Percentiles rank a stretch among this genome's conserved stretches.
phyloP scores from a whole-genome alignment of 2,113 vertebrate species.

The Chascanopsetta lugubris region DNA sequence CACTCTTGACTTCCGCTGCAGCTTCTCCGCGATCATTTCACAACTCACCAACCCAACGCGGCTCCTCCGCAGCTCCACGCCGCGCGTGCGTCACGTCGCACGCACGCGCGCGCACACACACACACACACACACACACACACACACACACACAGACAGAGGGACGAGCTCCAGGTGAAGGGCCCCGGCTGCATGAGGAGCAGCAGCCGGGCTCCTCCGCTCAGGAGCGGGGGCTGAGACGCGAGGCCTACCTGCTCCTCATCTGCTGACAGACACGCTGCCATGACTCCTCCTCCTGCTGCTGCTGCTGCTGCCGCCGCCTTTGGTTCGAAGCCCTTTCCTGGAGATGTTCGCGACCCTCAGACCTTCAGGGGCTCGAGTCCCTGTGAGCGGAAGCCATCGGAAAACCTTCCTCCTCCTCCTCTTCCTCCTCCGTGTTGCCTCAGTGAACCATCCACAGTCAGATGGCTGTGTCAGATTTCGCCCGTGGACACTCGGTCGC shows the following conservation, averaged over 20 bases:
- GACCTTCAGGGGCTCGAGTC: slow-evolving; percentile 41
- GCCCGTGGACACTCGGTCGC: too few species aligned
- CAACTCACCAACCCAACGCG: slow-evolving; percentile 49
- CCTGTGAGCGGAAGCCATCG: slow-evolving; percentile 47
- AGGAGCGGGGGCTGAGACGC: too few species aligned
- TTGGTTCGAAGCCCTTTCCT: too few species aligned
- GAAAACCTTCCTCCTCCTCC: slow-evolving; percentile 13
- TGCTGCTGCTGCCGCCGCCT: too few species aligned
- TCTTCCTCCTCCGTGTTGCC: too few species aligned
- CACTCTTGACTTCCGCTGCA: slow-evolving; percentile 65
- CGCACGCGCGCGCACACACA: slow-evolving; percentile 18
- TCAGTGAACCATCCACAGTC: slow-evolving; percentile 25
- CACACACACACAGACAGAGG: not conserved
- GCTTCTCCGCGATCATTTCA: slow-evolving; percentile 48
- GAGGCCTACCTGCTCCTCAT: slow-evolving; percentile 83
- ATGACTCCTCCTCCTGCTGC: too few species aligned
- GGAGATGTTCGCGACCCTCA: too few species aligned
- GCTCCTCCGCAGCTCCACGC: slow-evolving; percentile 11
- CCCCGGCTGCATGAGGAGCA: not conserved
- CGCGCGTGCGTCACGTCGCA: slow-evolving; percentile 7
- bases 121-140: not conserved
- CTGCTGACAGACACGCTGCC: slow-evolving; percentile 80
- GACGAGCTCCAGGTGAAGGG: slow-evolving; percentile 38
- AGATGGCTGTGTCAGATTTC: slow-evolving; percentile 44
- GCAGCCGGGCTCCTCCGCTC: too few species aligned